phyloP scores from a whole-genome alignment of 2,113 vertebrate genomes.

The Chlamydotis undulata region DNA sequence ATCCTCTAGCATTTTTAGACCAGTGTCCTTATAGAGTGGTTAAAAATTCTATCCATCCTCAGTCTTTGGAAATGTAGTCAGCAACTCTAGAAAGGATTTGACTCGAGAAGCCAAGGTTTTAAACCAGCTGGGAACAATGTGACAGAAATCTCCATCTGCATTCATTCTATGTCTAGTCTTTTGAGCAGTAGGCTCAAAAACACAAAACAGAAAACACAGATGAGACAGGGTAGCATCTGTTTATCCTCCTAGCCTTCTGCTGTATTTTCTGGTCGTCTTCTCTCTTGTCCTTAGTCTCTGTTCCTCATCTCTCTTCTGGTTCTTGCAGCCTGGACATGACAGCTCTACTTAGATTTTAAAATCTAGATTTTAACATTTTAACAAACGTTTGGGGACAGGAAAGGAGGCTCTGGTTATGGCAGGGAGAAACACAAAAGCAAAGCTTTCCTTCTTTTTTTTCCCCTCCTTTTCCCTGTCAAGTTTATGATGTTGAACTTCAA shows the following conservation, averaged over 20 bases:
- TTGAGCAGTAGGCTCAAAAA: not conserved
- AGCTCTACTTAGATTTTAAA: not conserved
- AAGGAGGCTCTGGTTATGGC: not conserved
- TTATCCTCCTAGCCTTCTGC: not conserved
- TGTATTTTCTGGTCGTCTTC: not conserved
- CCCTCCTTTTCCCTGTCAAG: not conserved
- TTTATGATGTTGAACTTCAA: not conserved
- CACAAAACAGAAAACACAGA: not conserved
- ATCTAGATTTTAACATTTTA: not conserved
- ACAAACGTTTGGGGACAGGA: not conserved
- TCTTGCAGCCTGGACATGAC: not conserved
- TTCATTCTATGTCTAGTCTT: not conserved
- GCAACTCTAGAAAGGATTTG: not conserved
- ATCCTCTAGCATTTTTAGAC: not conserved
- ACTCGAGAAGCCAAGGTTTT: not conserved
- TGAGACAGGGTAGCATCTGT: not conserved
- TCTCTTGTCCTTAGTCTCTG: not conserved
- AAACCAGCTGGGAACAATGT: not conserved
- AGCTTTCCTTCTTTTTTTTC: not conserved
- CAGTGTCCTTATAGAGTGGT: not conserved
- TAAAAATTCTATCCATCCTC: not conserved
- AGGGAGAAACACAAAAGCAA: not conserved
- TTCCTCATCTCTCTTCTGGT: not conserved
- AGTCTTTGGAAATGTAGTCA: not conserved
- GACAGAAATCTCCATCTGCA: not conserved